These are phyloP conservation scores for Microtus richardsoni DNA, from an alignment of 2,113 vertebrate genomes.

Conservation along the genomic window DNA sequence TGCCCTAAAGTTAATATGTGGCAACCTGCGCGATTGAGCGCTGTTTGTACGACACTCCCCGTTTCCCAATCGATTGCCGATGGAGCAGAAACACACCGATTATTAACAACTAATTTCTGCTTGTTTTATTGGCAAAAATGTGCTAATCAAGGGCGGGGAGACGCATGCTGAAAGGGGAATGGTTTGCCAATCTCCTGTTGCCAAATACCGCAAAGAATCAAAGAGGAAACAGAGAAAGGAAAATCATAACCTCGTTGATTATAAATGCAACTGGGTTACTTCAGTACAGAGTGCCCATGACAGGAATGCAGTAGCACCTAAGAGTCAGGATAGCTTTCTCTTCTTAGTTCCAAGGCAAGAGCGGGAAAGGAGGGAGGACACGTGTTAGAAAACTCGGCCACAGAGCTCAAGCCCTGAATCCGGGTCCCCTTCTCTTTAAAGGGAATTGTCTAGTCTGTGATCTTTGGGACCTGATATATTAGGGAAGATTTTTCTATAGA, in stretches of 20 bases:
- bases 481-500: neutral
- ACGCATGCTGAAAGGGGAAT: conserved; percentile 64
- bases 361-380: neutral
- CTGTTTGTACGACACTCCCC: conserved; percentile 77
- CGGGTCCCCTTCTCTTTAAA: neutral
- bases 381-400: neutral
- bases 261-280: conserved; percentile 60
- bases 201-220: conserved; percentile 53
- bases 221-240: conserved; percentile 58
- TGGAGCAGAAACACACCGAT: conserved; percentile 78
- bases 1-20: conserved; percentile 85
- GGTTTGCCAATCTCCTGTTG: conserved; percentile 57
- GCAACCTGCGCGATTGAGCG: conserved; percentile 74
- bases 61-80: conserved; percentile 76
- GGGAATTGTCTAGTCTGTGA: neutral
- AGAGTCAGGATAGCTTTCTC: neutral
- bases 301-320: neutral
- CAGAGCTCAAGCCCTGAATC: neutral
- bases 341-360: neutral
- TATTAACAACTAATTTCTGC: conserved; percentile 84
- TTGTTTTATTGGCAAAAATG: conserved; percentile 83
- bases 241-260: conserved; percentile 43
- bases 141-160: conserved; percentile 82
- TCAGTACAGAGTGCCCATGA: neutral
- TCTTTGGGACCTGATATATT: neutral